These are phyloP conservation scores for Poecile atricapillus DNA, from an alignment of 2,113 vertebrate genomes.

Conservation along the genomic window DNA sequence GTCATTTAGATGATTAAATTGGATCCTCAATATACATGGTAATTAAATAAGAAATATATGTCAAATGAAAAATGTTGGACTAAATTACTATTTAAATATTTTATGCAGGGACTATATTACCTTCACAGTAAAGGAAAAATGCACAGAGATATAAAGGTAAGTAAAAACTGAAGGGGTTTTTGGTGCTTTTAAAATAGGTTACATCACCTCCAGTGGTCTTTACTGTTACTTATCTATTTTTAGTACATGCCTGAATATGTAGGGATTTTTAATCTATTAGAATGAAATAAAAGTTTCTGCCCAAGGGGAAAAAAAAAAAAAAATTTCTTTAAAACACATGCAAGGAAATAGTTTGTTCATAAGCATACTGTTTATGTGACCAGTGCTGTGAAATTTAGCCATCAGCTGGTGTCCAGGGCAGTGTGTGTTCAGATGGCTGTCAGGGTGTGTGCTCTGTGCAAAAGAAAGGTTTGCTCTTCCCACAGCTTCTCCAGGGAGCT, in stretches of 20 bases:
- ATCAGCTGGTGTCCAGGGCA: neutral
- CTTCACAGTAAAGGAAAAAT: slow-evolving; percentile 91
- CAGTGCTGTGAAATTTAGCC: neutral
- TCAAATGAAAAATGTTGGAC: neutral
- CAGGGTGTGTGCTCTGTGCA: neutral
- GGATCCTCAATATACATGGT: neutral
- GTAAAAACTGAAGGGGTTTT: neutral
- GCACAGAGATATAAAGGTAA: slow-evolving; percentile 90
- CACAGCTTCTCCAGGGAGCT: neutral
- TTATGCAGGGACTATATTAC: slow-evolving; percentile 82
- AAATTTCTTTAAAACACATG: neutral
- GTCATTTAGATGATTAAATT: neutral
- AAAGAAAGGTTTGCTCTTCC: neutral
- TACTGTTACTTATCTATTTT: neutral
- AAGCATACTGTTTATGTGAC: neutral
- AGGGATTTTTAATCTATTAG: neutral
- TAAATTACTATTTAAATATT: slow-evolving; percentile 25
- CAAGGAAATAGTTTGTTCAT: neutral
- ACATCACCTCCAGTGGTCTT: neutral
- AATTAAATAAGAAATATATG: neutral
- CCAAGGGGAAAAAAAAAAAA: neutral
- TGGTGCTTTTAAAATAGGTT: neutral
- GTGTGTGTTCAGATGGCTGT: neutral
- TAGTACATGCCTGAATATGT: neutral
- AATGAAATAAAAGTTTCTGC: neutral